Conservation (phyloP, 2,113 vertebrate genomes). For the Stictonetta naevosa region DNA sequence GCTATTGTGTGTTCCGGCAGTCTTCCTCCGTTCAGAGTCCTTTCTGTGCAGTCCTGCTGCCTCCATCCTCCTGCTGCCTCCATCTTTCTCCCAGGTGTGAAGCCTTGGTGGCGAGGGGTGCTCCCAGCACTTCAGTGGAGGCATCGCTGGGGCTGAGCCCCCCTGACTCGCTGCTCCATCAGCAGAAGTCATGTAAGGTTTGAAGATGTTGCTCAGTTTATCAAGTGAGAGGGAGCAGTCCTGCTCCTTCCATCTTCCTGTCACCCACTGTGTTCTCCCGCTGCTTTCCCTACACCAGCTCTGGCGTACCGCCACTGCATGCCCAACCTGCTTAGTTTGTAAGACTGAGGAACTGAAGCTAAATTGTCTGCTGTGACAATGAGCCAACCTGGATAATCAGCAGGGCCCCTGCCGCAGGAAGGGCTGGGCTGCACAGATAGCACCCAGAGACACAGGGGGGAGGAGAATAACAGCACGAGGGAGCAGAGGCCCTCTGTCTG, state of each 20-base stretch:
- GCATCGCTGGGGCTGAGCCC: background rate
- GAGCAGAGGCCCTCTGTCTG: background rate
- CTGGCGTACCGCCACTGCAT: background rate
- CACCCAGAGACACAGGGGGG: background rate
- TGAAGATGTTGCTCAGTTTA: background rate
- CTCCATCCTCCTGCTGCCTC: background rate
- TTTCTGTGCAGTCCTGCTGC: background rate
- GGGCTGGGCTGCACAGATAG: background rate
- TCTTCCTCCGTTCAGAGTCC: background rate
- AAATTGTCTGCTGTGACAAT: background rate
- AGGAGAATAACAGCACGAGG: background rate
- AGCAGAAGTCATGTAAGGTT: background rate
- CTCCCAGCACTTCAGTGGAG: background rate
- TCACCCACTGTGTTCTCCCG: background rate
- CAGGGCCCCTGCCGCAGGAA: background rate
- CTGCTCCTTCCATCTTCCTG: background rate
- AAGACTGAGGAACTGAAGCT: background rate
- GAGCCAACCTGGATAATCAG: background rate
- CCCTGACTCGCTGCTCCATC: fast-evolving
- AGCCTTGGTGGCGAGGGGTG: background rate
- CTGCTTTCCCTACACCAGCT: background rate
- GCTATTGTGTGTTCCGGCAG: background rate
- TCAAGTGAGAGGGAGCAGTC: background rate
- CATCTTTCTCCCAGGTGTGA: background rate
- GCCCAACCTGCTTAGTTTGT: background rate